phyloP scores from a whole-genome alignment of 1,140 invertebrate species.

The Calephelis virginiensis region DNA sequence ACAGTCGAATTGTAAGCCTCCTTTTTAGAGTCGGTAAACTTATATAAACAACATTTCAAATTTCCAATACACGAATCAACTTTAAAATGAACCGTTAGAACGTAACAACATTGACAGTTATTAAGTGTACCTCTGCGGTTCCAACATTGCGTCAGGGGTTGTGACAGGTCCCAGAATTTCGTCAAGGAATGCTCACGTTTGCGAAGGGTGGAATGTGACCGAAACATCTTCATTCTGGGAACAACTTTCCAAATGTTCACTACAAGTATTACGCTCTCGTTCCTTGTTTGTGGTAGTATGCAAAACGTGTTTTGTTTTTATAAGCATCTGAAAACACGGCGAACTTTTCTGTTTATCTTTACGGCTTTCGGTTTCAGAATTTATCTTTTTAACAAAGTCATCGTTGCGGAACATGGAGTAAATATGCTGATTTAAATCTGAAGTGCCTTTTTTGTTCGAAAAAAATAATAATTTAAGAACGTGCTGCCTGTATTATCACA shows the following conservation, averaged over 20 bases:
- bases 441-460: not conserved
- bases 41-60: no score
- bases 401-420: not conserved
- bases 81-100: no score
- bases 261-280: conserved; percentile 23
- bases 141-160: conserved; percentile 29
- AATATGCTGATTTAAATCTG: not conserved
- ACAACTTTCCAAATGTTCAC: conserved; percentile 50
- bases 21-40: no score
- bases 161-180: conserved; percentile 50
- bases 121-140: conserved; percentile 57
- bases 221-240: conserved; percentile 51
- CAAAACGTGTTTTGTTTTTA: conserved; percentile 23
- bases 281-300: conserved; percentile 23
- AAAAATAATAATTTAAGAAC: no score
- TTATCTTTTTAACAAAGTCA: conserved; percentile 16
- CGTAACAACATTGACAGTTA: conserved; percentile 31
- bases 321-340: conserved; percentile 14
- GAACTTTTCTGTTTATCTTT: conserved; percentile 23
- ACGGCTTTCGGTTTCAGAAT: conserved; percentile 19
- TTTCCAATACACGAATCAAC: no score
- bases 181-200: conserved; percentile 62
- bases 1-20: no score
- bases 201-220: conserved; percentile 59
- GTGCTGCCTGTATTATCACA: no score